A percentile compares a stretch with the other conserved stretches of the same genome.
phyloP scores from a whole-genome alignment of 2,888 invertebrate species.

The Rugalucina vietnamica region DNA sequence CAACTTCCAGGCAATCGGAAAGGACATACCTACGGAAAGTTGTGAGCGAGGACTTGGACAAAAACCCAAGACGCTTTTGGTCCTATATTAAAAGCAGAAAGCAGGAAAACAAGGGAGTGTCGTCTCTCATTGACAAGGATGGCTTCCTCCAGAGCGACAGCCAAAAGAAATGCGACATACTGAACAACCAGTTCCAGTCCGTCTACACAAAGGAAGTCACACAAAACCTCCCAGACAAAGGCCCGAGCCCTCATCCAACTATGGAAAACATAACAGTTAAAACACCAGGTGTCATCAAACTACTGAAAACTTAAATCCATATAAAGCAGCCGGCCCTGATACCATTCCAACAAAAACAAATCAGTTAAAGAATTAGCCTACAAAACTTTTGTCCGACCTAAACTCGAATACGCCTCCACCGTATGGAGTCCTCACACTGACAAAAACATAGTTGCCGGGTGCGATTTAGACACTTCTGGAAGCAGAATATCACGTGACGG shows the following conservation, averaged over 20 bases:
- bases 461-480: no score
- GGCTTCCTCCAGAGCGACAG: slow-evolving; percentile 1
- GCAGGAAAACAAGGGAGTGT: not conserved
- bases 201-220: slow-evolving; percentile 14
- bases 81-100: slow-evolving; percentile 13
- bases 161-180: no score
- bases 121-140: slow-evolving; percentile 1
- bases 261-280: not conserved
- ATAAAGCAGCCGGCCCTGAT: not conserved
- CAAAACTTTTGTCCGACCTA: no score
- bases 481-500: no score
- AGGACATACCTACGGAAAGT: not conserved
- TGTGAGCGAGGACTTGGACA: not conserved
- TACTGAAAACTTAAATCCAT: not conserved
- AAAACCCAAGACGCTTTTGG: slow-evolving; percentile 15
- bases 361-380: no score
- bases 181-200: not conserved
- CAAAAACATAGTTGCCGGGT: no score
- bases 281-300: not conserved
- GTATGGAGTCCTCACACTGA: no score
- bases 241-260: not conserved
- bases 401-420: no score
- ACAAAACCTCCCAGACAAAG: not conserved
- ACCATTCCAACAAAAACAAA: not conserved
- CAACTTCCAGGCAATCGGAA: not conserved